Base-by-base conservation (phyloP, 2,888 invertebrate genomes). In the Coronaproctus castanopsis region DNA sequence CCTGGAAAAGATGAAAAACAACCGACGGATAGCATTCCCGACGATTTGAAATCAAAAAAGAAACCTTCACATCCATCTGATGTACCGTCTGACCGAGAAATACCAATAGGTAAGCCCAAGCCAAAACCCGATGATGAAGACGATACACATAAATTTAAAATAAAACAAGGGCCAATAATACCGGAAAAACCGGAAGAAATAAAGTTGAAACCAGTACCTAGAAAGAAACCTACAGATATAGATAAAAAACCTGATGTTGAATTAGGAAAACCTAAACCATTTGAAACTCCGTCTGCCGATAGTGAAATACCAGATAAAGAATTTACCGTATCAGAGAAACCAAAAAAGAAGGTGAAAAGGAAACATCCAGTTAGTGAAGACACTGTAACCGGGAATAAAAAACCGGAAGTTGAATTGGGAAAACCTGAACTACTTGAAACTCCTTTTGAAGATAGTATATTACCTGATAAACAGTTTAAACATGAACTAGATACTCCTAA, bases 91-190 rank as follows among this genome's bases (percentile, higher is more conserved):
- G 67, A 65, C 21, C 63, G 63, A 23, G 64, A 66, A 48, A 57
- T 55, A 18, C 21, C 20, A 19, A 21, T 21, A 22, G 57, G 58
- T 1, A 61, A 55, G 48, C 53, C 67, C 57, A 66, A 69, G 63
- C 65, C 68, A 49, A 54, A 61, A 53, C 65, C 64, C 1, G 63
- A 67, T 61, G 66, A 67, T 24, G 65, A 69, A 54, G 65, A 66
- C 0, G 67, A 70, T 59, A 69, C 69, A 21, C 69, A 70, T 54
- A 72, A 71, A 24, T 70, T 75, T 60, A 73, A 69, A 51, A 70
- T 67, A 10, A 69, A 66, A 64, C 71, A 71, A 61, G 74, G 74
- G 21, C 69, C 70, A 63, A 71, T 72, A 23, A 69, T 66, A 57
- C 67, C 67, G 23, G 68, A 73, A 24, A 68, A 70, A 54, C 70